Base-by-base conservation (phyloP, 37 sponge, comb jelly and placozoan species). In the Dysidea cf. avara region DNA sequence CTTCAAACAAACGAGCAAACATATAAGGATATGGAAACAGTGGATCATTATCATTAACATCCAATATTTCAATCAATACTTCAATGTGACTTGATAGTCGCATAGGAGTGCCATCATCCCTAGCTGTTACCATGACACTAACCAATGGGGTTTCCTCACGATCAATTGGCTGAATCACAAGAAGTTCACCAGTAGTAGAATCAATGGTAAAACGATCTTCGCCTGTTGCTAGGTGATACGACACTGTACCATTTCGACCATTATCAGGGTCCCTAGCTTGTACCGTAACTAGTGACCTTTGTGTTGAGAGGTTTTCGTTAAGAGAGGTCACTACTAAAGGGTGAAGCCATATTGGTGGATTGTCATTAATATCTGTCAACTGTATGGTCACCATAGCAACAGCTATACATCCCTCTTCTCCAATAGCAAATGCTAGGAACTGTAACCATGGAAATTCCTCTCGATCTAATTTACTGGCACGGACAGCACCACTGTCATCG, bases 21-120 rank as follows among this genome's bases (percentile, higher is more conserved):
- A 81, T 81, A 54, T 54, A 66, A 9, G 87, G 64, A 53, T 31
- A 77, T 6, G 65, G 57, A 35, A 87, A 92, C 32, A 53, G 46
- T 2, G 92, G 92, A 11, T 18, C 5, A 63, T 92, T 92, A 75
- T 92, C 92, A 74, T 92, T 92, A n/a, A 47, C 79, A 61, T 92
- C 92, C 53, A 61, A 56, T 12, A 92, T 74, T 21, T 66, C 62
- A 1, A 92, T 68, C 14, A 53, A 35, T 12, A 92, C 69, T 16
- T 39, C 21, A 18, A 59, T 75, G 6, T 61, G 66, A 26, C 78
- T 68, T 4, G 53, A 65, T 17, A 63, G 81, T 34, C 58, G 67
- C 3, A 20, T 62, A 11, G 75, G 57, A 30, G 4, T 33, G 24
- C 83, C 85, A 38, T 64, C 34, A 61, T 89, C 90, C 12, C 40